Conservation (phyloP, 1,140 invertebrate species). For the Drosophila asahinai region DNA sequence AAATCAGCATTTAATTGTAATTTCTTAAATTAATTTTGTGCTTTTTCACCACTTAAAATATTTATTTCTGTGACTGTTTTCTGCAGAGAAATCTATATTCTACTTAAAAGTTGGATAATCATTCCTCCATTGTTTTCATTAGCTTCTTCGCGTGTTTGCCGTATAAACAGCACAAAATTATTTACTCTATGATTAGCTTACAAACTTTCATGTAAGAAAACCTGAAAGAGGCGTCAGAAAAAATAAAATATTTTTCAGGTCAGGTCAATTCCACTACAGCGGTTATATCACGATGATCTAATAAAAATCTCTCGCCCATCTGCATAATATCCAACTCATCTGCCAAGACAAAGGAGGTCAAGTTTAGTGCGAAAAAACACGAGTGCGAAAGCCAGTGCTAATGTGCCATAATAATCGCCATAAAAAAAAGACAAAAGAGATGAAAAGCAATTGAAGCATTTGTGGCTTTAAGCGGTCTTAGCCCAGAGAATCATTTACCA, state of each 20-base stretch:
- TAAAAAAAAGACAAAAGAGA: constrained; percentile 28
- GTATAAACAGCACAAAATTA: constrained; percentile 42
- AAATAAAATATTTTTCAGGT: constrained; percentile 47
- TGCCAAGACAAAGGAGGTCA: constrained; percentile 47
- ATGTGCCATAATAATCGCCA: constrained; percentile 60
- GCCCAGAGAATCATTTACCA: constrained; percentile 3
- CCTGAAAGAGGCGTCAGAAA: constrained; percentile 4
- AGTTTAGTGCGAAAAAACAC: constrained; percentile 57
- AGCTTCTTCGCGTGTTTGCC: constrained; percentile 49
- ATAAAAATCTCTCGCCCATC: constrained; percentile 26
- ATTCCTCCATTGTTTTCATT: constrained; percentile 32
- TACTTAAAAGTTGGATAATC: not conserved
- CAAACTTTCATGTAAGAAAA: constrained; percentile 36
- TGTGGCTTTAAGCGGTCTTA: not conserved
- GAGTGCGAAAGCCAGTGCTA: constrained; percentile 43
- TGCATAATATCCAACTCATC: constrained; percentile 23
- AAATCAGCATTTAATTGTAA: too few species aligned
- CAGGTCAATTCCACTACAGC: constrained; percentile 17
- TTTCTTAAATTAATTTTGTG: too few species aligned
- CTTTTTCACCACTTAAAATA: not conserved
- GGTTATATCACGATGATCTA: constrained; percentile 52
- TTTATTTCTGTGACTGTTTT: too few species aligned
- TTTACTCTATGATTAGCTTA: constrained; percentile 53
- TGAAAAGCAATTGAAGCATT: constrained; percentile 32
- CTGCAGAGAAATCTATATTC: constrained; percentile 16